These are phyloP conservation scores for Dicyrtomina minuta DNA, from an alignment of 2,888 invertebrate species.

Conservation along the genomic window DNA sequence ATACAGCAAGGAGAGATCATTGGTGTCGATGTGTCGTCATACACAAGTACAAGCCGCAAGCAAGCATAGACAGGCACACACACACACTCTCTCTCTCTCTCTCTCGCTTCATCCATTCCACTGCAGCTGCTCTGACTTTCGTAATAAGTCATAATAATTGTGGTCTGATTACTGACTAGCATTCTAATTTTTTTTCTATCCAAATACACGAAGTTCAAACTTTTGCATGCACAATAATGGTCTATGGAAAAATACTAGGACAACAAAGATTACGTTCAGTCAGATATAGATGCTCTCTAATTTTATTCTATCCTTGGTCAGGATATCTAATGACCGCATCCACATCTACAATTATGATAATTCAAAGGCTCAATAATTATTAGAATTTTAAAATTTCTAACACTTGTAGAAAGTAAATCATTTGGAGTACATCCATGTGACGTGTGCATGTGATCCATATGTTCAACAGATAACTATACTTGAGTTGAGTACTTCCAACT, in stretches of 20 bases:
- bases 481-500: too few relatives aligned
- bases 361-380: too few relatives aligned
- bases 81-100: constrained; percentile 2
- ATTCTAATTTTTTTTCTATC: not conserved
- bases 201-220: not conserved
- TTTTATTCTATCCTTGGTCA: not conserved
- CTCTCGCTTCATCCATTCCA: not conserved
- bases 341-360: not conserved
- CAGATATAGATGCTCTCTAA: constrained; percentile 2
- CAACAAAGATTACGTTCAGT: not conserved
- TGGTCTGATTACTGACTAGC: not conserved
- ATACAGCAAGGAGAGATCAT: not conserved
- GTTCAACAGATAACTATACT: too few relatives aligned
- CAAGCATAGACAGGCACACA: not conserved
- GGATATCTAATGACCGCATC: not conserved
- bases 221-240: not conserved
- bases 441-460: too few relatives aligned
- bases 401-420: too few relatives aligned
- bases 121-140: constrained; percentile 1
- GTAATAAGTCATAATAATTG: not conserved
- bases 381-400: too few relatives aligned
- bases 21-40: too few relatives aligned
- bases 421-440: too few relatives aligned
- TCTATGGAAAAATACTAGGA: constrained; percentile 6
- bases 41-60: too few relatives aligned